phyloP scores from a whole-genome alignment of 2,113 vertebrate genomes.

The Bos taurus region DNA sequence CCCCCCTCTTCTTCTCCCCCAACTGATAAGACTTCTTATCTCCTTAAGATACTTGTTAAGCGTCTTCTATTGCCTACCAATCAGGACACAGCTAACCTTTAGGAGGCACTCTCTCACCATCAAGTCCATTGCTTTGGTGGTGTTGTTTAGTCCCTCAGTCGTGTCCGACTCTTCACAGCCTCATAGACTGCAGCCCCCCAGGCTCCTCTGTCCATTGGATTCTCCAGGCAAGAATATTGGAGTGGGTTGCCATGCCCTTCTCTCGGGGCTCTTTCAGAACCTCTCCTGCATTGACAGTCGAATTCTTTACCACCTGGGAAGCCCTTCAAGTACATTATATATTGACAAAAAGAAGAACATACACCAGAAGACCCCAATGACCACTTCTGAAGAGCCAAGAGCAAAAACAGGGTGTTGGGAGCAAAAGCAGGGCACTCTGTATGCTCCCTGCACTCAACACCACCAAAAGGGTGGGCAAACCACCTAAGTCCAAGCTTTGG shows the following conservation, averaged over 20 bases:
- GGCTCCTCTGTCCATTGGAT: not conserved
- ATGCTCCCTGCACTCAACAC: not conserved
- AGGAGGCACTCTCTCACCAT: not conserved
- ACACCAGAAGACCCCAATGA: not conserved
- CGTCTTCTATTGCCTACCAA: not conserved
- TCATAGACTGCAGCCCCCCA: not conserved
- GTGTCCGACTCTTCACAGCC: fast-evolving
- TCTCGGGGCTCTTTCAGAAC: not conserved
- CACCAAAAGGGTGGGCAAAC: not conserved
- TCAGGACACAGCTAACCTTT: too few species aligned
- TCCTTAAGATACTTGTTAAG: not conserved
- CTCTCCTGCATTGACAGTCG: not conserved
- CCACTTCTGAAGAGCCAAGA: not conserved
- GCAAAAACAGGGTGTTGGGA: not conserved
- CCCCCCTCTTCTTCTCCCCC: not conserved
- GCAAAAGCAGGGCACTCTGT: not conserved
- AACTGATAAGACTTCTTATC: too few species aligned
- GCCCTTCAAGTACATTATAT: not conserved
- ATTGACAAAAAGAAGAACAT: not conserved
- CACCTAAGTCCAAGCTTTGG: not conserved
- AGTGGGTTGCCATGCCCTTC: not conserved
- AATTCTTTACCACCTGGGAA: not conserved
- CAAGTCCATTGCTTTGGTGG: fast-evolving
- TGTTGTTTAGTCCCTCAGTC: not conserved
- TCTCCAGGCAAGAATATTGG: not conserved